Base-by-base conservation (phyloP, 2,113 vertebrate species). In the Phoenicopterus ruber region DNA sequence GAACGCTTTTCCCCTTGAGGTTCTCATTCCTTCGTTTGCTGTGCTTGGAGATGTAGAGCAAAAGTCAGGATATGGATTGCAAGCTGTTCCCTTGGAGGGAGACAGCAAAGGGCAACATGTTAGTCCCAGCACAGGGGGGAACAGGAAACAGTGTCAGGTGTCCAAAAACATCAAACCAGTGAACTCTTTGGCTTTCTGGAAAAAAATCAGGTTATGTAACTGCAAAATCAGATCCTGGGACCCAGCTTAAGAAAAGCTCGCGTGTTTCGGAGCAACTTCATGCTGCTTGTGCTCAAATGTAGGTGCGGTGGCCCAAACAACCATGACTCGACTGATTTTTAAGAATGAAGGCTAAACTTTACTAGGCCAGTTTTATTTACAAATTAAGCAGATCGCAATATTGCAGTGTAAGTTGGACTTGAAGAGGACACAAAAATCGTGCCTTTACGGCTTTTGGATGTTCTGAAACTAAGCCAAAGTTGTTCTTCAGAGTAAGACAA, bases 81-180 rank as follows among this genome's bases (percentile, higher is more conserved):
- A 82, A 66, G 40, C n/a, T 86, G 50, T 82, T 59, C 29, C 79
- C 17, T 4, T 59, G 52, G 65, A 94, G 58, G 46, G 57, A 80
- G 73, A 91, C 82, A 82, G 59, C 34, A 52, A 76, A 90, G 58
- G 81, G 82, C 83, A 91, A 6, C 44, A 54, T 63, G 17, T 8
- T 31, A 89, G 36, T 92, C 88, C 66, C 91, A 91, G 92, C 83
- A 85, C 73, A 78, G 92, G 6, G 13, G 80, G 88, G 61, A 71
- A 34, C 88, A 94, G 94, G 94, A 96, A 94, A 10, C 44, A 32
- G 52, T 47, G 38, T 95, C 95, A 94, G 81, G 96, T 96, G 91
- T 96, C 88, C 86, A 91, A 92, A 82, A 36, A 84, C 19, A 89
- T 81, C n/a, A 54, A 21, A 92, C 46, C 52, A 82, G 31, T 44